These are phyloP conservation scores for Holcopasites calliopsidis DNA, from an alignment of 1,140 invertebrate species.

Conservation along the genomic window DNA sequence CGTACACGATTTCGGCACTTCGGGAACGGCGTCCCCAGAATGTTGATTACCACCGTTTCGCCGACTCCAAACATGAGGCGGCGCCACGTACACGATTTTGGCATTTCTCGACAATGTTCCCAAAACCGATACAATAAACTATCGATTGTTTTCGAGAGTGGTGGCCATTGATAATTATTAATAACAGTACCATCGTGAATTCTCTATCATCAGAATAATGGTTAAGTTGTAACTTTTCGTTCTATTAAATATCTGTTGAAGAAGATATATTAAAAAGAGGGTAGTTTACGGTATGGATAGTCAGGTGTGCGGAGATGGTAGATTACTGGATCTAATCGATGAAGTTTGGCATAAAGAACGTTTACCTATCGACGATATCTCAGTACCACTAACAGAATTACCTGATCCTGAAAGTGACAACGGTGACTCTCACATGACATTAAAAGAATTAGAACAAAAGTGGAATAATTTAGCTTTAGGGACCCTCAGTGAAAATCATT, in stretches of 20 bases:
- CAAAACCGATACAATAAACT: no score
- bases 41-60: no score
- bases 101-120: no score
- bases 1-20: no score
- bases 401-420: slow-evolving; percentile 97
- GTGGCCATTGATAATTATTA: no score
- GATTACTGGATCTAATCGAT: slow-evolving; percentile 93
- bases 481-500: slow-evolving; percentile 80
- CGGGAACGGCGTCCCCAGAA: no score
- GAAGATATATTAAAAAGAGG: not conserved
- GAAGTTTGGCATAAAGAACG: slow-evolving; percentile 93
- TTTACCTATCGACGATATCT: slow-evolving; percentile 93
- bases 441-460: slow-evolving; percentile 94
- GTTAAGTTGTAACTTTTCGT: no score
- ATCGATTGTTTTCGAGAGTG: no score
- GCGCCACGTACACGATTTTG: no score
- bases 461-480: slow-evolving; percentile 90
- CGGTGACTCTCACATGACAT: slow-evolving; percentile 92
- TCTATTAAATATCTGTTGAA: not conserved
- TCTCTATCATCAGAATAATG: no score
- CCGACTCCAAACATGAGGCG: no score
- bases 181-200: no score
- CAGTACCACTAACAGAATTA: slow-evolving; percentile 91
- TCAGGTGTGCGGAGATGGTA: slow-evolving; percentile 85
- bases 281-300: slow-evolving; percentile 80